These are phyloP conservation scores for Poecilia velifera DNA, from an alignment of 2,797 vertebrate species.

Conservation along the genomic window DNA sequence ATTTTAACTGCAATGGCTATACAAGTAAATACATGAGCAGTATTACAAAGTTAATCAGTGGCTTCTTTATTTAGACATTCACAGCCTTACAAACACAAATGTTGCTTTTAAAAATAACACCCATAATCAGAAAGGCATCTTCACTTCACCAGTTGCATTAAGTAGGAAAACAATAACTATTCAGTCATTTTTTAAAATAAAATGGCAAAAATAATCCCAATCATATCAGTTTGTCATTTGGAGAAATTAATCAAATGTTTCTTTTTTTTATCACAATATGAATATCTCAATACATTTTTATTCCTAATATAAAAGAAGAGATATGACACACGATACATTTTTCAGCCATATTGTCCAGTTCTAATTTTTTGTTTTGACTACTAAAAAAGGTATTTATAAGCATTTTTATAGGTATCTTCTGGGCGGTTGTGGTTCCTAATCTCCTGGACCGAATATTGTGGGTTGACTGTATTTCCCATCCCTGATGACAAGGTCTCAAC, in stretches of 20 bases:
- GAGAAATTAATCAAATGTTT: not conserved
- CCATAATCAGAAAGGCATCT: not conserved
- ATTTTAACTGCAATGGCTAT: not conserved
- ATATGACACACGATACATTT: not conserved
- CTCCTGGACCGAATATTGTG: not conserved
- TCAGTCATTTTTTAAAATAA: not conserved
- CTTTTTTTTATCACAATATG: not conserved
- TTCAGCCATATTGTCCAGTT: too few relatives aligned
- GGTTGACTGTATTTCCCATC: not conserved
- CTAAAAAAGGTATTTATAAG: not conserved
- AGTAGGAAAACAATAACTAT: not conserved
- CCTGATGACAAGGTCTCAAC: not conserved
- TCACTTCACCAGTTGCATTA: not conserved
- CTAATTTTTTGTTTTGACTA: not conserved
- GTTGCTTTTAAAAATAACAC: not conserved
- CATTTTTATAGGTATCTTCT: not conserved
- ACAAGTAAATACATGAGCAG: not conserved
- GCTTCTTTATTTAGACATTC: not conserved
- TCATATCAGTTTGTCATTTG: not conserved
- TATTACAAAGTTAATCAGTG: not conserved
- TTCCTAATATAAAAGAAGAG: not conserved
- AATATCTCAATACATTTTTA: not conserved
- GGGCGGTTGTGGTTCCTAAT: not conserved
- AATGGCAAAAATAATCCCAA: not conserved
- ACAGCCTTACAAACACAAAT: not conserved